Evolutionary conservation across 2,797 vertebrate genomes (phyloP), one percentile per base, ranked within the genome.

Genomic region (Gobionotothen gibberifrons): DNA sequence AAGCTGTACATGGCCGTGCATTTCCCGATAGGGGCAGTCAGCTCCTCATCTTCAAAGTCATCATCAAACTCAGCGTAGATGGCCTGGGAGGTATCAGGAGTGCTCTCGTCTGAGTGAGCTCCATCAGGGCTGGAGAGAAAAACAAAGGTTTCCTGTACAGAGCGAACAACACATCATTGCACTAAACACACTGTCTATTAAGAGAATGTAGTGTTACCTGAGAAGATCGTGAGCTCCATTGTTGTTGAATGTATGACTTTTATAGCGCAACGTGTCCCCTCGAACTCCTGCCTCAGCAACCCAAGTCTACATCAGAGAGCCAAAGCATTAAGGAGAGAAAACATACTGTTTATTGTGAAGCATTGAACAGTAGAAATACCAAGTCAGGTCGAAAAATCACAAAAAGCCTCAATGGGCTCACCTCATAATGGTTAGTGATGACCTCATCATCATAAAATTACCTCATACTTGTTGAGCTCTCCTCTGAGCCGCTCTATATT

Each of bases 41-140:
- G 72, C 5, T 97, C 96, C 69, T 97, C 96, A 1, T 96, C 96
- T 65, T 96, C 95, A 79, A 97, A 97, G 81, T 97, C 97, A 22
- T 97, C 96, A 46, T 97, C 97, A 36, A 97, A 97, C 81, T 97
- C 96, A 0, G 96, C 95, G 26, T 97, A 97, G 82, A 97, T 96
- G 81, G 95, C 94, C 71, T 96, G 95, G 5, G 95, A 93, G 56
- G 94, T 42, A 16, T 97, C 96, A 0, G 95, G 93, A 13, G 92
- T 88, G 73, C 93, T 92, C 74, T 95, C 96, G 32, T 96, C 96
- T 0, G 94, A 95, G 57, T 93, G 94, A 32, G 94, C 93, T 22
- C 94, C 94, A 22, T 96, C 95, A 3, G 94, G 95, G 81, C 96
- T 97, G 78, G 1, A 60, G 46, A 57, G 11, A 61, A 32, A 53